A percentile compares a stretch with the other conserved stretches of the same genome.
These are phyloP conservation scores for Hippopotamyrus pictus DNA, from an alignment of 2,797 vertebrate genomes.

Conservation along the genomic window DNA sequence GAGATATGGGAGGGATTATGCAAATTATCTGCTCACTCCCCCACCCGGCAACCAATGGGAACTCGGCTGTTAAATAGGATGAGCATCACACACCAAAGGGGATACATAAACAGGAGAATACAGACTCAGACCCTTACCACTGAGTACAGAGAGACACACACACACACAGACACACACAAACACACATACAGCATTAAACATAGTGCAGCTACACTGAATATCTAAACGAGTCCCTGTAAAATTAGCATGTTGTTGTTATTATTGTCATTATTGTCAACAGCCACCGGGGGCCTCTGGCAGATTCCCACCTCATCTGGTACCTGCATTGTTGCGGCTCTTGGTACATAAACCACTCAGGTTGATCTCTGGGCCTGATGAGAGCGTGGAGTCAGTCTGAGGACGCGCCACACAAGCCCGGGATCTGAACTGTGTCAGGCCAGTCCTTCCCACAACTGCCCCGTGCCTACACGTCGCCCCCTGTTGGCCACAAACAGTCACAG, in stretches of 20 bases:
- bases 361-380: not conserved
- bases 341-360: not conserved
- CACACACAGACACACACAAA: not conserved
- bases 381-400: not conserved
- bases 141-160: not conserved
- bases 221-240: not conserved
- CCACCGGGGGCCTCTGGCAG: not conserved
- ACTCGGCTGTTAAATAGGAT: not conserved
- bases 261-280: not conserved
- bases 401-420: not conserved
- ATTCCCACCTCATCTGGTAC: not conserved
- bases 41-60: not conserved
- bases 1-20: not conserved
- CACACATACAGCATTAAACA: not conserved
- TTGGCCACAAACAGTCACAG: not conserved
- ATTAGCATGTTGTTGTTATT: not conserved
- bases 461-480: not conserved
- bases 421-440: not conserved
- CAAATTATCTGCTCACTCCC: not conserved
- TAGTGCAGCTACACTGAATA: not conserved
- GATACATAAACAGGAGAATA: not conserved
- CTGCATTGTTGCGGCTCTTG: not conserved
- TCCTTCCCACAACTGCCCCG: not conserved
- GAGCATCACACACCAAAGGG: not conserved
- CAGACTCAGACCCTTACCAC: not conserved